phyloP scores from a whole-genome alignment of 2,113 vertebrate species.

The Dolichallabes microphthalmus region DNA sequence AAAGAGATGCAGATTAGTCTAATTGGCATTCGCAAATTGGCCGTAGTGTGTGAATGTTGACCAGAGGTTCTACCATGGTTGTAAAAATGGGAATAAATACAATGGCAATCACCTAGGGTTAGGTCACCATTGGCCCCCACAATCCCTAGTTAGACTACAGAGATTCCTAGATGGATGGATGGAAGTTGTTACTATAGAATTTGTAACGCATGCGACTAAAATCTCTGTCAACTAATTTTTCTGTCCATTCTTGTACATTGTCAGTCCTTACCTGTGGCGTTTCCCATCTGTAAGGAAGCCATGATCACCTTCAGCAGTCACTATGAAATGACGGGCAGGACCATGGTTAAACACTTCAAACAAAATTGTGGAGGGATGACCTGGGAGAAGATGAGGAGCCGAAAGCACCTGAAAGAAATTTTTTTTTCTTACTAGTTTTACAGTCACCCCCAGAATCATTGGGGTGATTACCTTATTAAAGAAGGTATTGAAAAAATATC shows the following conservation, averaged over 20 bases:
- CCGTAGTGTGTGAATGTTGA: neutral
- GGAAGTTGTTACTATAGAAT: neutral
- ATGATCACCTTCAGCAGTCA: conserved; percentile 61
- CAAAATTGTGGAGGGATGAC: conserved; percentile 59
- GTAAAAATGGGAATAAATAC: too few species aligned
- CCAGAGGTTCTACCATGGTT: too few species aligned
- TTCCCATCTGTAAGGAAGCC: conserved; percentile 72
- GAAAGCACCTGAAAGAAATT: conserved; percentile 58
- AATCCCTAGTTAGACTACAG: too few species aligned
- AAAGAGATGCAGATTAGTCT: too few species aligned
- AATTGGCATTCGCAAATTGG: neutral
- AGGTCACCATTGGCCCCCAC: too few species aligned
- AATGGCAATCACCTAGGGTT: too few species aligned
- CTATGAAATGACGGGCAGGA: conserved; percentile 60
- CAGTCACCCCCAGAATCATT: neutral
- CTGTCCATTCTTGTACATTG: too few species aligned
- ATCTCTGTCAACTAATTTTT: neutral
- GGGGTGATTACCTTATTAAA: neutral
- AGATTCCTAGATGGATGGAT: too few species aligned
- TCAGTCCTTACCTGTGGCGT: conserved; percentile 57
- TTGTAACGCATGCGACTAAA: neutral
- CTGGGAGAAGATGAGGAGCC: conserved; percentile 57
- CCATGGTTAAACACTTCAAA: conserved; percentile 72
- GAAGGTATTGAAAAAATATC: neutral
- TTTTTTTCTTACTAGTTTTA: neutral